Evolutionary conservation across 2,113 vertebrate genomes (phyloP).

Genomic region (Daubentonia madagascariensis): DNA sequence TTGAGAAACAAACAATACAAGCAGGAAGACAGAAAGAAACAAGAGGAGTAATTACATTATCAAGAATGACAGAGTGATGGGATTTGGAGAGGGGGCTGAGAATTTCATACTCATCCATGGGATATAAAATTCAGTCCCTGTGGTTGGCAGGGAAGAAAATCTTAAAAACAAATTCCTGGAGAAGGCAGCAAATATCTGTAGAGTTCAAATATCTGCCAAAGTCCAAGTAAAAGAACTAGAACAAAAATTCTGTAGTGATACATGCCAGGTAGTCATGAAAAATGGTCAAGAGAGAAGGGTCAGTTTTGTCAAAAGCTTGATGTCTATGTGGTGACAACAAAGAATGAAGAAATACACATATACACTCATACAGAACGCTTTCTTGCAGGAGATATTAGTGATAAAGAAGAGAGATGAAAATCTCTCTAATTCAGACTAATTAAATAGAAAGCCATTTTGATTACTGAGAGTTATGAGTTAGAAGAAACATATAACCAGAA

Average conservation of each 20-base stretch:
- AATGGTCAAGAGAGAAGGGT: not conserved
- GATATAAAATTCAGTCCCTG: not conserved
- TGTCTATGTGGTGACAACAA: not conserved
- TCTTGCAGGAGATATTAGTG: not conserved
- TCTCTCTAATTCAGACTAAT: not conserved
- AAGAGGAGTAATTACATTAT: not conserved
- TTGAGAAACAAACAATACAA: not conserved
- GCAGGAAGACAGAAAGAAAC: not conserved
- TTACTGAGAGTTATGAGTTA: not conserved
- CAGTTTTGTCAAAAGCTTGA: conserved; percentile 20
- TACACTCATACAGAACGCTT: not conserved
- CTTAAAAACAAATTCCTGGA: not conserved
- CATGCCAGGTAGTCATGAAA: not conserved
- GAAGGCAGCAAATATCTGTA: not conserved
- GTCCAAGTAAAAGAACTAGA: not conserved
- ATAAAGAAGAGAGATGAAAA: not conserved
- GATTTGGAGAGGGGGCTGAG: not conserved
- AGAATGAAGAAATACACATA: not conserved
- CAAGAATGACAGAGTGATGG: not conserved
- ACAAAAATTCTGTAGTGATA: not conserved
- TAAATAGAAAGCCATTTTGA: not conserved
- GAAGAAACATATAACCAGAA: not conserved
- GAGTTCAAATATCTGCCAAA: not conserved
- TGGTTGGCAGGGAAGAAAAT: not conserved
- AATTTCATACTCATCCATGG: not conserved